Conservation (phyloP, 2,113 vertebrate species). For the Myrmophylax atrothorax region DNA sequence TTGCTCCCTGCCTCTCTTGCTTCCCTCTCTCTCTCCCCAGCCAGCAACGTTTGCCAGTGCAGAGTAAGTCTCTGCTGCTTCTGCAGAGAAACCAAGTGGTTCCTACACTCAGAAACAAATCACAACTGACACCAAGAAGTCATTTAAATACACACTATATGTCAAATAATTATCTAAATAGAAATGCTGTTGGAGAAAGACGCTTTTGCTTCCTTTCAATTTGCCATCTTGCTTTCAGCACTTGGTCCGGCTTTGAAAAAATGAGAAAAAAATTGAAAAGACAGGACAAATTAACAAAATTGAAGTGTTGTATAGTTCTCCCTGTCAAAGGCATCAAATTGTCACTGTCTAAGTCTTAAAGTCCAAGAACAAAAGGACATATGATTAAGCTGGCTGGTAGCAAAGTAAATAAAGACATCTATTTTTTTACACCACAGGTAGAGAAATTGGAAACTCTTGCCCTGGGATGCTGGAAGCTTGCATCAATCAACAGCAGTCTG, state of each 20-base stretch:
- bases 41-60: not conserved
- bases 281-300: not conserved
- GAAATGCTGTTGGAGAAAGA: not conserved
- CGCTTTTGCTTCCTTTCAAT: not conserved
- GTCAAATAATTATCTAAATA: not conserved
- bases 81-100: not conserved
- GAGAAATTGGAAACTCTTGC: not conserved
- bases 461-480: not conserved
- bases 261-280: not conserved
- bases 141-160: not conserved
- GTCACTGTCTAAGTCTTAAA: not conserved
- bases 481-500: not conserved
- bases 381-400: not conserved
- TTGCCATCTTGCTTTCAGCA: not conserved
- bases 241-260: not conserved
- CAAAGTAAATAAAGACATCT: not conserved
- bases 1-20: not conserved
- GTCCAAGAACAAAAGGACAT: not conserved
- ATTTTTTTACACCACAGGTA: not conserved
- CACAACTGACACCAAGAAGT: not conserved
- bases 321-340: not conserved
- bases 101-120: not conserved
- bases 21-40: not conserved
- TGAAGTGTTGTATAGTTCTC: not conserved
- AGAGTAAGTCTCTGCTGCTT: not conserved